These are phyloP conservation scores for Tenodera sinensis DNA, from an alignment of 2,888 invertebrate genomes.

Conservation along the genomic window DNA sequence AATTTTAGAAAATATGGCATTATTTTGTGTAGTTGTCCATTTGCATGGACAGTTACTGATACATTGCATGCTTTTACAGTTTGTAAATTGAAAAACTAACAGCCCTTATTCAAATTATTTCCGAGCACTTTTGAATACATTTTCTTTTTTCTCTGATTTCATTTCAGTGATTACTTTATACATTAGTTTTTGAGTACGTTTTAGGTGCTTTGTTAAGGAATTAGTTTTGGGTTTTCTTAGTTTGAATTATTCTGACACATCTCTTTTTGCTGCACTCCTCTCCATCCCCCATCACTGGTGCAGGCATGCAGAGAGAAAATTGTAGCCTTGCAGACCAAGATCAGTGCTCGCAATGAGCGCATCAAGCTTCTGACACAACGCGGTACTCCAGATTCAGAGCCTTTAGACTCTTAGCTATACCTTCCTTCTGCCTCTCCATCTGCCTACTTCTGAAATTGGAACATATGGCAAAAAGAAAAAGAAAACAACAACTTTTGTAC, in stretches of 20 bases:
- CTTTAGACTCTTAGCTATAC: slow-evolving; percentile 61
- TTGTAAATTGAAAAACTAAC: background rate
- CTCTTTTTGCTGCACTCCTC: slow-evolving; percentile 47
- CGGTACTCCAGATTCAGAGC: slow-evolving; percentile 78
- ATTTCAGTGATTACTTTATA: background rate
- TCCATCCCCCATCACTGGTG: slow-evolving; percentile 29
- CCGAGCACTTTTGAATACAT: background rate
- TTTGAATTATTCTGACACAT: slow-evolving; percentile 38
- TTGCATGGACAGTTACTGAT: background rate
- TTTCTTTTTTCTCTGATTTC: background rate
- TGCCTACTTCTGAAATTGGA: background rate
- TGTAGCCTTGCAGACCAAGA: slow-evolving; percentile 82
- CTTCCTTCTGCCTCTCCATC: slow-evolving; percentile 30
- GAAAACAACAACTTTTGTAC: background rate
- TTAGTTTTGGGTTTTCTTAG: slow-evolving; percentile 24
- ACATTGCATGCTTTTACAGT: background rate
- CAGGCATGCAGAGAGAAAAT: slow-evolving; percentile 84
- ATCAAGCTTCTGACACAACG: slow-evolving; percentile 83
- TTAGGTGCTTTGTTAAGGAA: slow-evolving; percentile 6
- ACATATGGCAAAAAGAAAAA: background rate
- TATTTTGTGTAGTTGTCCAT: background rate
- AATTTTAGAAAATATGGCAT: background rate
- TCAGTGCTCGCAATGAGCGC: slow-evolving; percentile 81
- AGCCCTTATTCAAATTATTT: background rate
- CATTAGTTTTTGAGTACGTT: background rate